Percentiles rank a stretch among this genome's conserved stretches.
Conservation (phyloP, 2,888 invertebrate species). For the Ichneumoninae sp. region DNA sequence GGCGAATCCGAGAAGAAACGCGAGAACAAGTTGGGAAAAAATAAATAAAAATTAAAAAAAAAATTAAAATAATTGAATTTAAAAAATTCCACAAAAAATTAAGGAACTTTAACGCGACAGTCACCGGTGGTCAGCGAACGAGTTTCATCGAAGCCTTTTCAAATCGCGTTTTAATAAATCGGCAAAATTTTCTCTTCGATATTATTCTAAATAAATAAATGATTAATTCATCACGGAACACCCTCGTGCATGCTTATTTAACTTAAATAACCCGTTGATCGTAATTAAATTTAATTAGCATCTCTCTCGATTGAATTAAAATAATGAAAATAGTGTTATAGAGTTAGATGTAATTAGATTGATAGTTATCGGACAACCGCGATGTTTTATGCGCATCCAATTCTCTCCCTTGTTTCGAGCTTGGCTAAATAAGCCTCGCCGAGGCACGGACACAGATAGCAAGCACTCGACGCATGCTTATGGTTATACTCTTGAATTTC, state of each 20-base stretch:
- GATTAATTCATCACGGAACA: not conserved
- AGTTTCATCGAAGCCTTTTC: not conserved
- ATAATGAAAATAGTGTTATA: constrained; percentile 42
- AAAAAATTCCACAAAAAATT: not conserved
- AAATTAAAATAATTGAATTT: not conserved
- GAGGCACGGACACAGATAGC: not conserved
- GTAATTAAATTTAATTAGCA: constrained; percentile 28
- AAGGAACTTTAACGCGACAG: not conserved
- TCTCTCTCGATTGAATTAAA: constrained; percentile 3
- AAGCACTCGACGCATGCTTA: constrained; percentile 18
- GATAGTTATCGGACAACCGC: constrained; percentile 14
- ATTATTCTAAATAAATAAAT: not conserved
- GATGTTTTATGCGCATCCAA: constrained; percentile 10
- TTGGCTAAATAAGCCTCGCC: constrained; percentile 41
- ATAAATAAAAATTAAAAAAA: not conserved
- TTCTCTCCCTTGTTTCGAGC: constrained; percentile 23
- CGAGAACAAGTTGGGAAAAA: not conserved
- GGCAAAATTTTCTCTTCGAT: not conserved
- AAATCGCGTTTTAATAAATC: not conserved
- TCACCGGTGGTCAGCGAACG: not conserved
- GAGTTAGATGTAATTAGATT: constrained; percentile 27
- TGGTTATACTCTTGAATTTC: constrained; percentile 30
- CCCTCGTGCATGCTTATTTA: not conserved
- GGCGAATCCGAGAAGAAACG: constrained; percentile 12
- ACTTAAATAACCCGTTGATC: not conserved